A percentile compares a stretch with the other conserved stretches of the same genome.
Evolutionary conservation across 2,797 vertebrate genomes (phyloP).

Genomic region (Coilia nasus): DNA sequence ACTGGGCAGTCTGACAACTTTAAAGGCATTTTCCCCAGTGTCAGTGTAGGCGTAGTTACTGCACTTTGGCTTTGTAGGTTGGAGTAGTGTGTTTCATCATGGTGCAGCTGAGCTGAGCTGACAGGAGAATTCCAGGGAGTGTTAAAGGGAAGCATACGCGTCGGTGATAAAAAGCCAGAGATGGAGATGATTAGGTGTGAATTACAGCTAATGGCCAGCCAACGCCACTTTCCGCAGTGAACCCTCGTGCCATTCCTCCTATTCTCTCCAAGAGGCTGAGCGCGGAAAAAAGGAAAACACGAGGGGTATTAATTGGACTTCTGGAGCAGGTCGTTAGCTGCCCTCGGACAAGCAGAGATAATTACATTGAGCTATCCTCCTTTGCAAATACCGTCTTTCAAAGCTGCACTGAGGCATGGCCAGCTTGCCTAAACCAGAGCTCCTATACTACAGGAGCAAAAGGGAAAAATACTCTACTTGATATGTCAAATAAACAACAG

Average conservation of each 20-base stretch:
- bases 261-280: conserved; percentile 29
- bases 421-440: not conserved
- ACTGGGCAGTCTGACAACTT: too few relatives aligned
- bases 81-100: too few relatives aligned
- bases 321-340: conserved; percentile 74
- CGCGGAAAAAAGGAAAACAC: conserved; percentile 40
- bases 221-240: not conserved
- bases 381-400: too few relatives aligned
- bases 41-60: too few relatives aligned
- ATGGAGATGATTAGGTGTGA: conserved; percentile 18
- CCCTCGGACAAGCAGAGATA: conserved; percentile 78
- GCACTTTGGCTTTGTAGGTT: too few relatives aligned
- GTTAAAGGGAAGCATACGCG: not conserved
- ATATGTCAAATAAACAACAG: not conserved
- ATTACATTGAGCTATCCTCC: conserved; percentile 70
- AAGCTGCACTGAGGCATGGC: not conserved
- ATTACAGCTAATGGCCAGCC: not conserved
- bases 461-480: not conserved
- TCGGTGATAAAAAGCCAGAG: not conserved
- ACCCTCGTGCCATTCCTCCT: not conserved
- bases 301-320: conserved; percentile 75
- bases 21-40: too few relatives aligned
- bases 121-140: not conserved
- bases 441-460: not conserved
- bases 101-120: not conserved